A percentile compares a stretch with the other conserved stretches of the same genome.
These are phyloP conservation scores for Trididemnum clinides DNA, from an alignment of 23 tunicate species.

Conservation along the genomic window DNA sequence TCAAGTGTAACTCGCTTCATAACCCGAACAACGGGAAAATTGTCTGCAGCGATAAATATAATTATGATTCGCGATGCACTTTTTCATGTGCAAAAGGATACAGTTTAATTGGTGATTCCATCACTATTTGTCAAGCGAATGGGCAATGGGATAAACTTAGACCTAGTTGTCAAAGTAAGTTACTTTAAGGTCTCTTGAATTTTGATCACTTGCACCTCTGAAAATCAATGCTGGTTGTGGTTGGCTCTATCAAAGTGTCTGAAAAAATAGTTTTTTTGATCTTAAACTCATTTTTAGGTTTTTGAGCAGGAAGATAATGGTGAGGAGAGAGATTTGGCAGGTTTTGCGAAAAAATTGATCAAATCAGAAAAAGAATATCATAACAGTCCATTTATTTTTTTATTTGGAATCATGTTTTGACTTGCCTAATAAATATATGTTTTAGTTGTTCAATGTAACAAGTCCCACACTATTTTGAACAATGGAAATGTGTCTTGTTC, in stretches of 20 bases:
- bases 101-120: constrained; percentile 25
- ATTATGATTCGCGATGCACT: constrained; percentile 38
- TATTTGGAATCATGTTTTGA: too few species aligned
- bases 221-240: background rate
- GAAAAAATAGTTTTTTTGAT: too few species aligned
- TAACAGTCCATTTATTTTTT: too few species aligned
- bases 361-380: too few species aligned
- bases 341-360: too few species aligned
- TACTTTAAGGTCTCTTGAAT: background rate
- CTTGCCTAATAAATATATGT: too few species aligned
- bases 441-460: constrained; percentile 52
- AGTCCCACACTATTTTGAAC: constrained; percentile 9
- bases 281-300: too few species aligned
- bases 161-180: constrained; percentile 56
- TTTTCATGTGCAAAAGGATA: constrained; percentile 38
- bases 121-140: constrained; percentile 37
- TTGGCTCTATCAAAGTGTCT: too few species aligned
- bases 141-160: constrained; percentile 16
- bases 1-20: constrained; percentile 17
- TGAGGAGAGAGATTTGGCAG: too few species aligned
- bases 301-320: too few species aligned
- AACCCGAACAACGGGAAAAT: constrained; percentile 38
- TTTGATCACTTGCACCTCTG: background rate
- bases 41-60: constrained; percentile 41
- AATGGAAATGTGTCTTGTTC: constrained; percentile 51